phyloP scores from a whole-genome alignment of 2,113 vertebrate species.

The Poeciliopsis occidentalis region DNA sequence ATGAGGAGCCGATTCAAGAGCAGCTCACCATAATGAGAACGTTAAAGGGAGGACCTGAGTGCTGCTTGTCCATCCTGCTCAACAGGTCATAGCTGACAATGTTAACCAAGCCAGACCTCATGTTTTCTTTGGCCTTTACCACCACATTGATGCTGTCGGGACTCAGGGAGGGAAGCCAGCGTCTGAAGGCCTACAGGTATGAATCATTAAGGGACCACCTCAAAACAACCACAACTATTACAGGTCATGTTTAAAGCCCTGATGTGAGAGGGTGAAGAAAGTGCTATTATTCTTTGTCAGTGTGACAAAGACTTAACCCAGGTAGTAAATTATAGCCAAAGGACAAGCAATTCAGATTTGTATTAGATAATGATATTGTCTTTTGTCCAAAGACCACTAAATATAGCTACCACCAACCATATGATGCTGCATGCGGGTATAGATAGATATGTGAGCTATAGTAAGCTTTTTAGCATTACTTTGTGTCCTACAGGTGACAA shows the following conservation, averaged over 20 bases:
- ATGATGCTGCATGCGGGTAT: background rate
- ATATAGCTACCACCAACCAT: background rate
- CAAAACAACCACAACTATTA: background rate
- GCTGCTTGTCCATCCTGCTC: slow-evolving; percentile 88
- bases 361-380: too few relatives aligned
- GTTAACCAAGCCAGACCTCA: slow-evolving; percentile 86
- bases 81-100: slow-evolving; percentile 97
- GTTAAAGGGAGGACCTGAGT: slow-evolving; percentile 80
- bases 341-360: too few relatives aligned
- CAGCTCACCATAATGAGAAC: slow-evolving; percentile 91
- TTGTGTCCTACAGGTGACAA: background rate
- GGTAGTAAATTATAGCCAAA: too few relatives aligned
- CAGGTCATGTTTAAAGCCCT: too few relatives aligned
- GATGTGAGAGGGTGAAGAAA: too few relatives aligned
- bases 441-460: background rate
- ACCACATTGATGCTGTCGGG: slow-evolving; percentile 88
- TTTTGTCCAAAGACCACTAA: background rate
- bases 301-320: background rate
- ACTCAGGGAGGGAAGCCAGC: slow-evolving; percentile 91
- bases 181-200: slow-evolving; percentile 86
- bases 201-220: slow-evolving; percentile 7
- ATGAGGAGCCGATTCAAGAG: slow-evolving; percentile 2
- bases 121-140: slow-evolving; percentile 86
- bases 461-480: background rate
- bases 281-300: too few relatives aligned